Conservation (phyloP, 2,888 invertebrate genomes). For the Helobdella robusta region DNA sequence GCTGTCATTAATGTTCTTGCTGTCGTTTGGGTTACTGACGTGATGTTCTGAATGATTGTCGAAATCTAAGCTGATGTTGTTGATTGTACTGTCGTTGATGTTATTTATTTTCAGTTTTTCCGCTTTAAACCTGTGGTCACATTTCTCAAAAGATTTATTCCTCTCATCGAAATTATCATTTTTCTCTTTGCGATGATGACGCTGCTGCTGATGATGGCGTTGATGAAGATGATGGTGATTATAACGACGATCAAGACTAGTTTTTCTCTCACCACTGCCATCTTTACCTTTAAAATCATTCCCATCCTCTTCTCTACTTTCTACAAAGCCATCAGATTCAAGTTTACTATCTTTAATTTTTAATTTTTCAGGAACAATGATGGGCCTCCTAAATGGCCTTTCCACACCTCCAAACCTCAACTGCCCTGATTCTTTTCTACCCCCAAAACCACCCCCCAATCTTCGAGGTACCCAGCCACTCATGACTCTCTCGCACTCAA, state of each 20-base stretch:
- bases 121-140: too few relatives aligned
- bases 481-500: conserved; percentile 62
- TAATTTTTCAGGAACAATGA: conserved; percentile 8
- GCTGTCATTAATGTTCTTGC: too few relatives aligned
- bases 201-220: not conserved
- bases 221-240: not conserved
- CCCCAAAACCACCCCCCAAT: conserved; percentile 78
- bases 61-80: too few relatives aligned
- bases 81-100: too few relatives aligned
- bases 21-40: too few relatives aligned
- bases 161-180: too few relatives aligned
- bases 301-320: conserved; percentile 5
- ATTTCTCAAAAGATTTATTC: too few relatives aligned
- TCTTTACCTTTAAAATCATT: not conserved
- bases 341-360: not conserved
- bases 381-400: conserved; percentile 59
- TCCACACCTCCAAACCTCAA: conserved; percentile 73
- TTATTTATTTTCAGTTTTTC: too few relatives aligned
- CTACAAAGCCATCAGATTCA: not conserved
- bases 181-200: too few relatives aligned
- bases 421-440: conserved; percentile 75
- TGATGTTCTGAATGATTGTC: too few relatives aligned
- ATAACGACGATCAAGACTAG: not conserved
- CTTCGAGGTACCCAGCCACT: conserved; percentile 73
- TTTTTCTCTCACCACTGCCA: not conserved